phyloP scores from a whole-genome alignment of 2,888 invertebrate species.

The Plebejus anna region DNA sequence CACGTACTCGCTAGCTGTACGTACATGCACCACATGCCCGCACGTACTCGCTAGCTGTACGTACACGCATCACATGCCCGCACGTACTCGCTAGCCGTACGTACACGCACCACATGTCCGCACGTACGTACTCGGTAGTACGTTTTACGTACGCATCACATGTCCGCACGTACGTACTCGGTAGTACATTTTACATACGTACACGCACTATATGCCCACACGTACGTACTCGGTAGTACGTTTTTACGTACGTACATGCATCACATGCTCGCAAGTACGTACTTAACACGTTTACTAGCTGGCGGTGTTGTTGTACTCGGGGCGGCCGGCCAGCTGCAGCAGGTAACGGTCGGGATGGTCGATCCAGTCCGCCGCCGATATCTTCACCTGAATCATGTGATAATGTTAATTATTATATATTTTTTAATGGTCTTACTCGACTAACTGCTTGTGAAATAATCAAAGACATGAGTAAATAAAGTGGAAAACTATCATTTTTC shows the following conservation, averaged over 20 bases:
- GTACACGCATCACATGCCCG: neutral
- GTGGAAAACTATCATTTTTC: no score
- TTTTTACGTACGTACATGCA: neutral
- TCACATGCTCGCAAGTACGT: neutral
- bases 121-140: neutral
- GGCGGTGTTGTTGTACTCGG: slow-evolving; percentile 87
- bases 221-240: neutral
- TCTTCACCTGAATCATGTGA: slow-evolving; percentile 82
- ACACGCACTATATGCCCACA: neutral
- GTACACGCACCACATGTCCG: neutral
- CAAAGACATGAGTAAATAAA: no score
- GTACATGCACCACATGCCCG: neutral
- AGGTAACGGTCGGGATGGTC: slow-evolving; percentile 96
- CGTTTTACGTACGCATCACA: neutral
- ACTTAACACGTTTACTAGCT: slow-evolving; percentile 54
- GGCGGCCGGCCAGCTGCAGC: slow-evolving; percentile 91
- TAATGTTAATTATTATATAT: neutral
- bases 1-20: neutral
- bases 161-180: neutral
- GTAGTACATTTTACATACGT: neutral
- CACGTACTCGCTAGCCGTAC: neutral
- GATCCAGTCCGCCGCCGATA: slow-evolving; percentile 94
- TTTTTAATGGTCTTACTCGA: no score
- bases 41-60: neutral
- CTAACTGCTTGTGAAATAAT: no score